Base-by-base conservation (phyloP, 2,888 invertebrate genomes). In the Hypena proboscidalis region DNA sequence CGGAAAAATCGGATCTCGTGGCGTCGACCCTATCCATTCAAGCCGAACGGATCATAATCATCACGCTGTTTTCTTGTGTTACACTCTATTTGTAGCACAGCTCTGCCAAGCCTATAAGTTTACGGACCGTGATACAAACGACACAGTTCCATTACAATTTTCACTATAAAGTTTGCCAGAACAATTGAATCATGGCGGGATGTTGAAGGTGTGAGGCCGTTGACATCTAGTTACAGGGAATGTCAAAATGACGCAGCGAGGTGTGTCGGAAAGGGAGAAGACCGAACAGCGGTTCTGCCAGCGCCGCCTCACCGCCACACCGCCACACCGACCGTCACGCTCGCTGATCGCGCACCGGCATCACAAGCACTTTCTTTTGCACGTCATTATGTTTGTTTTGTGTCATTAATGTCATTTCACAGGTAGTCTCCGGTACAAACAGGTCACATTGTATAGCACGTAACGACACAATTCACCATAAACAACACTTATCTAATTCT, bases 1-100 rank as follows among this genome's bases (percentile, higher is more conserved):
- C 85, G 84, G 83, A 80, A 83, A 83, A 83, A 82, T 85, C 80
- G 74, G 81, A 85, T 86, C 87, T 86, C 79, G 80, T 72, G 72
- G 73, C 83, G 81, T 67, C 85, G 86, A 87, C 87, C 88, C 87
- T 84, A 85, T 70, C 84, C 86, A 83, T 85, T 90, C 88, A 85
- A 78, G 90, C 84, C 59, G 78, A 90, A 86, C 88, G 68, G 77
- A 83, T 79, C 77, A 79, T 72, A 72, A 72, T 70, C 70, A 75
- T 77, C 74, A 70, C 70, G 66, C 67, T 66, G 80, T 83, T 85
- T 87, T 85, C 84, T 81, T 85, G 81, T 80, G 83, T 79, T 72
- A 81, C 83, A 90, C 83, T 87, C 88, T 84, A 81, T 77, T 86
- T 85, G 64, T 70, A 80, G 58, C 58, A 53, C 57, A 50, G 42